Evolutionary conservation across 2,113 vertebrate species (phyloP), one percentile per base, ranked within the genome.

Genomic region (Engystomops pustulosus): DNA sequence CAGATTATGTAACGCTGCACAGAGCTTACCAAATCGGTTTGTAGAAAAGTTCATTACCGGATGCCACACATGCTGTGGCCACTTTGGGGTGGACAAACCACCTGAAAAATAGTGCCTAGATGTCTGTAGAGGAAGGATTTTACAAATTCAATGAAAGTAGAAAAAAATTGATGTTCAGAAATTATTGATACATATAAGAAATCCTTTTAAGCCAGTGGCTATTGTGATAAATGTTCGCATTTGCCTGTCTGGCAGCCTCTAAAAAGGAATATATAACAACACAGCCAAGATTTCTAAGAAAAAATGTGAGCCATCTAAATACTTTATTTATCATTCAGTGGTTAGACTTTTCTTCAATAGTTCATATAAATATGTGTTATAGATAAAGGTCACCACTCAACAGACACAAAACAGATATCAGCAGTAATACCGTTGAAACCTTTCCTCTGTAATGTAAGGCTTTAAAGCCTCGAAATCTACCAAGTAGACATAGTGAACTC

Each of bases 331-430:
- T 74, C 25, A 74, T 49, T 51, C 32, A 34, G 72, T 53, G 47
- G 15, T 53, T 75, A 20, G 27, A 34, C 25, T 34, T 76, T 76
- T 76, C 15, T 76, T 34, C 47, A 53, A 14, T 36, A 53, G 47
- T n/a, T n/a, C 25, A 51, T 74, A 74, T 74, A 51, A 32, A 75
- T 75, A 51, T 76, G 17, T 53, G 25, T 11, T 76, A 76, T 34
- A 76, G 27, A 53, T 53, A 34, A 76, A 34, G 47, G 47, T 76
- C 27, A 53, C 27, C 53, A n/a, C 27, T 34, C 23, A 18, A 49
- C 71, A 74, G 41, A 32, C 45, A 74, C 71, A 51, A 53, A 76
- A 53, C 72, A 76, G 15, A 53, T 76, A 76, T 34, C 45, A 75
- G 72, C 14, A n/a, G 45, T 32, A 51, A 75, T 7, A 0, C 47